Evolutionary conservation across 2,888 invertebrate genomes (phyloP), one percentile per base, ranked within the genome.

Genomic region (Sinelater perroti): DNA sequence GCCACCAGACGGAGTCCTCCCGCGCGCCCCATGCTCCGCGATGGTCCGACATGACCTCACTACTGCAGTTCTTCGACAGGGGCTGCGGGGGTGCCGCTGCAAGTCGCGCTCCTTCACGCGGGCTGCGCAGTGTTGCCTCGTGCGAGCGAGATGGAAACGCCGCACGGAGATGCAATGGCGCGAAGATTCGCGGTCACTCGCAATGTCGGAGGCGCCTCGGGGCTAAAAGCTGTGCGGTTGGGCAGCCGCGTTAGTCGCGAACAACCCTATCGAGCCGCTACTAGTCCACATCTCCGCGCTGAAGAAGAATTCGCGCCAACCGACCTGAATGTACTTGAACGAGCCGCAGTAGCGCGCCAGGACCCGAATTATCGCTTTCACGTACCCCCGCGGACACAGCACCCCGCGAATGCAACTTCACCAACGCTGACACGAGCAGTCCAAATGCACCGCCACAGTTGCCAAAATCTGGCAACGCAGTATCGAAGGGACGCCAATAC

Each of bases 11-110:
- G 70, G 82, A 82, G 74, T 85, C 84, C 72, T 82, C 82, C 68
- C 83, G 80, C 77, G 83, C 83, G 77, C 85, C 85, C 84, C 85
- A 85, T 79, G 83, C 82, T 75, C 84, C 83, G 72, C 83, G 81
- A 77, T 84, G 84, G 79, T 85, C 86, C 80, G 85, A 85, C 86
- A 86, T 85, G 62, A 63, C 63, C 66, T 64, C 61, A 61, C 60
- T 60, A 56, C 60, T 56, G 52, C 60, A 52, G 60, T 60, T 65
- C 60, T 61, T 52, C 62, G 47, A 47, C 53, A 60, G 59, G 60
- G 49, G 45, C 57, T 51, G 44, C 54, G 30, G 63, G 52, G 59
- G 56, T 50, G 56, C 52, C 56, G 51, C 36, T 47, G 52, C 40
- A 54, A 52, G 52, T 60, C 55, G 50, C 59, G 35, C 55, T 57